A percentile compares a stretch with the other conserved stretches of the same genome.
Conservation (phyloP, 2,113 vertebrate genomes). For the Cochlearius cochlearius region DNA sequence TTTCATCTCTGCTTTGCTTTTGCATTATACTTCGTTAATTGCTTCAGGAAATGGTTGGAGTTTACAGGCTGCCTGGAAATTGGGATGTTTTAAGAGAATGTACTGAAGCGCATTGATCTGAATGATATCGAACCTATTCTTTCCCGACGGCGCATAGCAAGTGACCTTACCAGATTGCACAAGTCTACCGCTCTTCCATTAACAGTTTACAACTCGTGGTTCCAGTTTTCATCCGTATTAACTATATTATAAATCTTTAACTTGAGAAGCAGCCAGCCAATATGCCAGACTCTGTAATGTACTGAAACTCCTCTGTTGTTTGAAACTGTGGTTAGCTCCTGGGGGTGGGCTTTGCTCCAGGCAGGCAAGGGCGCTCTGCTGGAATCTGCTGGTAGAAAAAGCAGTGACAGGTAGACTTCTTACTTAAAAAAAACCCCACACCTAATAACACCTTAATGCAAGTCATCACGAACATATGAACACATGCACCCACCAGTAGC, state of each 20-base stretch:
- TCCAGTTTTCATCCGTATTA: not conserved
- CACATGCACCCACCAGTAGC: not conserved
- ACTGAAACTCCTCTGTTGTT: not conserved
- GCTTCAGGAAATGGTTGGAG: constrained; percentile 23
- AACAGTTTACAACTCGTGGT: not conserved
- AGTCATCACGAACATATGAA: not conserved
- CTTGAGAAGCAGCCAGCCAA: not conserved
- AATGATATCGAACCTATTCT: not conserved
- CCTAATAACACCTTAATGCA: not conserved
- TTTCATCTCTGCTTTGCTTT: constrained; percentile 1
- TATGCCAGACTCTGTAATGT: not conserved
- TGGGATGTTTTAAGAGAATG: constrained; percentile 6
- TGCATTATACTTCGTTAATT: not conserved
- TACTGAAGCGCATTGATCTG: not conserved
- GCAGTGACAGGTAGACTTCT: not conserved
- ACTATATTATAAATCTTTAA: not conserved
- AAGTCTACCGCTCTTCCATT: not conserved
- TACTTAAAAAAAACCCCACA: not conserved
- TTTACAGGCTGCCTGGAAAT: constrained; percentile 29
- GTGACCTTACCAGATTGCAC: not conserved
- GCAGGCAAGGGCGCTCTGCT: not conserved
- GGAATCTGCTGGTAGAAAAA: not conserved
- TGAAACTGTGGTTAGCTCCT: not conserved
- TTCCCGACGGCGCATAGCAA: rapidly evolving
- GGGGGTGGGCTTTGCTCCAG: not conserved